These are phyloP conservation scores for Cephus rjabovi DNA, from an alignment of 2,888 invertebrate species.

Conservation along the genomic window DNA sequence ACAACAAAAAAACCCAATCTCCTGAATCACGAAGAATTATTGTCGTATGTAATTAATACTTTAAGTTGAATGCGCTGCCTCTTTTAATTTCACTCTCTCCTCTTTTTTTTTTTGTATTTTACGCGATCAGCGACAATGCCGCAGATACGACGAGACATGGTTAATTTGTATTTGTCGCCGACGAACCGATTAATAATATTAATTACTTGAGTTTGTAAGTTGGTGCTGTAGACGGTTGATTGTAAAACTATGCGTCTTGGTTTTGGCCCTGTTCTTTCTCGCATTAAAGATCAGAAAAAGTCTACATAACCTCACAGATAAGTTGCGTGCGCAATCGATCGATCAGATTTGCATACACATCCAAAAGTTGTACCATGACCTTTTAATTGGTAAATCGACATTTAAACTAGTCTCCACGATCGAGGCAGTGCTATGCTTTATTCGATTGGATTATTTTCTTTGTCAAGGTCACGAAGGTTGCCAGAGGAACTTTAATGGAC, in stretches of 20 bases:
- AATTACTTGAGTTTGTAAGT: conserved; percentile 17
- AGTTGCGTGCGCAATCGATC: neutral
- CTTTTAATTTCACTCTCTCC: conserved; percentile 51
- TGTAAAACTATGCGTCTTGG: conserved; percentile 12
- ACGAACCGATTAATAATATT: neutral
- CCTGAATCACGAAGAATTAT: conserved; percentile 54
- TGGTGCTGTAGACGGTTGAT: conserved; percentile 22
- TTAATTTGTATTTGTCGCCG: neutral
- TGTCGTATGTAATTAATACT: conserved; percentile 49
- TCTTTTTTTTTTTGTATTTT: conserved; percentile 27
- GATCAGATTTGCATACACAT: neutral
- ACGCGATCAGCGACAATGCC: neutral
- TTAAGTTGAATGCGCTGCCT: conserved; percentile 63
- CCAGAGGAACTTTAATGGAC: neutral
- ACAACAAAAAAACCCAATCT: conserved; percentile 56
- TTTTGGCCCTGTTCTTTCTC: conserved; percentile 18
- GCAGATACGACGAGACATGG: neutral
- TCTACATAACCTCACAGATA: neutral
- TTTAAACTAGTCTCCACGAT: neutral
- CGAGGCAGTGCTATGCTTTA: neutral
- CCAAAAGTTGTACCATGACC: neutral
- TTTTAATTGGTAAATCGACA: neutral
- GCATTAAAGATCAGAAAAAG: neutral
- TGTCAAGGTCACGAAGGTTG: neutral
- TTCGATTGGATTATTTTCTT: neutral